phyloP scores from a whole-genome alignment of 1,140 invertebrate species.

The Venustaconcha ellipsiformis region DNA sequence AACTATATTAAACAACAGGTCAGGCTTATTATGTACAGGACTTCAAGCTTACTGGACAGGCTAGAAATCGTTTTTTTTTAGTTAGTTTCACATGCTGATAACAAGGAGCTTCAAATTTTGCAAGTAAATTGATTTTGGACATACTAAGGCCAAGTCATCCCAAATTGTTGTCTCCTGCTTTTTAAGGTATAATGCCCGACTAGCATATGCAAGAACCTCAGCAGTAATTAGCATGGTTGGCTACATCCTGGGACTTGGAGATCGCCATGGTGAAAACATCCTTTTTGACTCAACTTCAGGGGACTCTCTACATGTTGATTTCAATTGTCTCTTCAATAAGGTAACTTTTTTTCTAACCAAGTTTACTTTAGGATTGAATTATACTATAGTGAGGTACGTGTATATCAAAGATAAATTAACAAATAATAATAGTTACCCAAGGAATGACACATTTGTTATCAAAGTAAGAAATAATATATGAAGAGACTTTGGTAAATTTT shows the following conservation, averaged over 20 bases:
- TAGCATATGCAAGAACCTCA: slow-evolving; percentile 88
- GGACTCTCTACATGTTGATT: slow-evolving; percentile 97
- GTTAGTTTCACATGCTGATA: neutral
- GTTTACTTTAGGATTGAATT: neutral
- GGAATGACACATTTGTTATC: too few species aligned
- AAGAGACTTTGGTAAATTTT: too few species aligned
- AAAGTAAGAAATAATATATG: too few species aligned
- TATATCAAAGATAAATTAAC: too few species aligned
- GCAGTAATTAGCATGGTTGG: slow-evolving; percentile 99
- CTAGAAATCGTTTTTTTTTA: neutral
- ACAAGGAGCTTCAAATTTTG: neutral
- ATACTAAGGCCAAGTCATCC: neutral
- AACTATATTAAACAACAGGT: too few species aligned
- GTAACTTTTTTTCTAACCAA: slow-evolving; percentile 61
- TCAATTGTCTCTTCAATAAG: slow-evolving; percentile 97
- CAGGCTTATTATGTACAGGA: too few species aligned
- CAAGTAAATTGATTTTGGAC: too few species aligned
- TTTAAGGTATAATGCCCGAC: slow-evolving; percentile 77
- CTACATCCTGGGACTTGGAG: slow-evolving; percentile 96
- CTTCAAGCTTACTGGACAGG: too few species aligned
- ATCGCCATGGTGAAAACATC: slow-evolving; percentile 98
- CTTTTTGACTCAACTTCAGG: slow-evolving; percentile 91
- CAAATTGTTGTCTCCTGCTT: neutral
- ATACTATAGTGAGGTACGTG: too few species aligned
- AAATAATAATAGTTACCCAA: too few species aligned